Evolutionary conservation across 2,888 invertebrate species (phyloP), one percentile per base, ranked within the genome.

Genomic region (Ptychoptera albimana): DNA sequence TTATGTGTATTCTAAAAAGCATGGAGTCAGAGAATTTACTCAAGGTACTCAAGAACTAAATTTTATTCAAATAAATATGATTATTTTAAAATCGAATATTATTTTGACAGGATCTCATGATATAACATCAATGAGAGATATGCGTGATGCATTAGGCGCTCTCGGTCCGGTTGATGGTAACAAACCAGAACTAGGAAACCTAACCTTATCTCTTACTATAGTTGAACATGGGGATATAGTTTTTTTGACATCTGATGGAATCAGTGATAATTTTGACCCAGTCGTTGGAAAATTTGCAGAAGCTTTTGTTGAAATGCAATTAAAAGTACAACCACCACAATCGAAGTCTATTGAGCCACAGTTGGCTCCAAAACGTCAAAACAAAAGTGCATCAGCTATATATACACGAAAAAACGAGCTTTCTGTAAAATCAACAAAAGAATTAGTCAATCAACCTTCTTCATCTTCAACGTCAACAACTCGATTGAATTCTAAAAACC

Each of bases 211-310:
- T 0, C 74, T 89, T 72, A 87, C 84, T 1, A 76, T 81, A 47
- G 72, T 84, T 8, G 82, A 85, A 52, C 68, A 72, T 39, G 86
- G 82, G 9, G 89, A 91, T 58, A 78, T 91, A 48, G 80, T 91
- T 23, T 82, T 88, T 60, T 71, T 91, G 12, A 87, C 88, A 1
- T 85, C 84, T n/a, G 89, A 91, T 57, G 89, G 89, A 8, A 75
- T 91, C 31, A 85, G 86, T 7, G 89, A 91, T 59, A 91, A 91
- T 61, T 86, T 88, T 55, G 89, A 91, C 66, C 89, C 89, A 1
- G 88, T 89, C 30, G 88, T 91, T 45, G 88, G 88, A 29, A 85
- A 84, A 64, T 85, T 88, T 57, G 84, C 87, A 6, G 71, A 68
- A 51, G 61, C 75, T 12, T 61, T 68, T 57, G 55, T 61, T 2